Evolutionary conservation across 2,888 invertebrate species (phyloP).

Genomic region (Aphidoletes aphidimyza): DNA sequence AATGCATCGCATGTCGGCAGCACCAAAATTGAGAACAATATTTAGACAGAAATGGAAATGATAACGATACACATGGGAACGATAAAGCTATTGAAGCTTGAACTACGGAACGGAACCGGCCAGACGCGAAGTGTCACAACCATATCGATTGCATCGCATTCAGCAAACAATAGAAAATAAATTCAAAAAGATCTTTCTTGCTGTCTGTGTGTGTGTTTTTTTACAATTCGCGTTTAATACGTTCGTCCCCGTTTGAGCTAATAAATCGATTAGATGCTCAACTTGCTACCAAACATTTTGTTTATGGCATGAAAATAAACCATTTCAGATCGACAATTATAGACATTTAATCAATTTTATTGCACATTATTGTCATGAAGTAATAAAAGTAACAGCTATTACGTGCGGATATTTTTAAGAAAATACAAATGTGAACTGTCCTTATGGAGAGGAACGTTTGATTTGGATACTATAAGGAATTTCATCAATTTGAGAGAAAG

Average conservation of each 20-base stretch:
- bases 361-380: slow-evolving; percentile 44
- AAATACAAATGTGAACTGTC: neutral
- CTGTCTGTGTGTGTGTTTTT: neutral
- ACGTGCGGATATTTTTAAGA: neutral
- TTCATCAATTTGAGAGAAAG: neutral
- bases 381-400: slow-evolving; percentile 29
- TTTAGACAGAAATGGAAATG: slow-evolving; percentile 30
- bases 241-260: neutral
- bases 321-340: slow-evolving; percentile 26
- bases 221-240: neutral
- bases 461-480: neutral
- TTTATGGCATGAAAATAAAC: slow-evolving; percentile 40
- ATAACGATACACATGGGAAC: slow-evolving; percentile 35
- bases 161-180: neutral
- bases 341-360: slow-evolving; percentile 53
- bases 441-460: neutral
- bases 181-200: neutral
- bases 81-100: slow-evolving; percentile 50
- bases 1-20: slow-evolving; percentile 50
- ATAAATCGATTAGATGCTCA: slow-evolving; percentile 12
- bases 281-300: slow-evolving; percentile 1
- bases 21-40: slow-evolving; percentile 2
- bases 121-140: neutral
- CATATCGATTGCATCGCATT: slow-evolving; percentile 37
- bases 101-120: slow-evolving; percentile 2